Evolutionary conservation across 2,113 vertebrate genomes (phyloP).

Genomic region (Percina caprodes): DNA sequence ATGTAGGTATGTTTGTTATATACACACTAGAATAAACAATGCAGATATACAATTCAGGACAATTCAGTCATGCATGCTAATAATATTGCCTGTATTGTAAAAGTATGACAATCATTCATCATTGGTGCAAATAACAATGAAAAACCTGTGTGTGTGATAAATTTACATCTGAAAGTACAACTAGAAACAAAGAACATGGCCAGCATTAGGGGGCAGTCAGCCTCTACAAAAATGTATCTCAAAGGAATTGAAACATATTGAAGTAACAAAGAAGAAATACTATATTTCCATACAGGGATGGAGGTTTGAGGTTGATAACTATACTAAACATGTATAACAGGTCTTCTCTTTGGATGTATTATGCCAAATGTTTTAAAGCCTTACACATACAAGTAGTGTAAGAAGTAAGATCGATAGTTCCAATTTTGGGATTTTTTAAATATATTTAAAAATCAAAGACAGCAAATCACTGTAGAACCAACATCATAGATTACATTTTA

Average conservation of each 20-base stretch:
- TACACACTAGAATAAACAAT: background rate
- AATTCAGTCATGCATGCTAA: background rate
- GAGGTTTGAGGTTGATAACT: conserved; percentile 1
- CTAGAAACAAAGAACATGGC: too few species aligned
- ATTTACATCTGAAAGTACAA: background rate
- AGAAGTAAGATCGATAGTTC: background rate
- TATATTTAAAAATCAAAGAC: background rate
- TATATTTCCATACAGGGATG: background rate
- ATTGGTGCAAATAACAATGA: background rate
- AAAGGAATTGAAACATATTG: background rate
- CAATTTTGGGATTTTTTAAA: background rate
- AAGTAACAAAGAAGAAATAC: conserved; percentile 9
- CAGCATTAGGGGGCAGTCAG: background rate
- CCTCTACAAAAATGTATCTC: background rate
- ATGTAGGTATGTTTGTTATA: background rate
- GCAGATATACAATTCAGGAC: background rate
- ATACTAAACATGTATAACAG: background rate
- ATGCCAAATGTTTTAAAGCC: background rate
- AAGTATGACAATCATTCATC: background rate
- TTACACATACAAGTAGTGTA: background rate
- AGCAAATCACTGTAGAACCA: conserved; percentile 2
- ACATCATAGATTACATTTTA: background rate
- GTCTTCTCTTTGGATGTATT: background rate
- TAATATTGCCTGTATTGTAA: background rate
- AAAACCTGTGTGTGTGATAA: too few species aligned